Conservation (phyloP, 2,113 vertebrate species). For the Cryptoleucopteryx plumbea region DNA sequence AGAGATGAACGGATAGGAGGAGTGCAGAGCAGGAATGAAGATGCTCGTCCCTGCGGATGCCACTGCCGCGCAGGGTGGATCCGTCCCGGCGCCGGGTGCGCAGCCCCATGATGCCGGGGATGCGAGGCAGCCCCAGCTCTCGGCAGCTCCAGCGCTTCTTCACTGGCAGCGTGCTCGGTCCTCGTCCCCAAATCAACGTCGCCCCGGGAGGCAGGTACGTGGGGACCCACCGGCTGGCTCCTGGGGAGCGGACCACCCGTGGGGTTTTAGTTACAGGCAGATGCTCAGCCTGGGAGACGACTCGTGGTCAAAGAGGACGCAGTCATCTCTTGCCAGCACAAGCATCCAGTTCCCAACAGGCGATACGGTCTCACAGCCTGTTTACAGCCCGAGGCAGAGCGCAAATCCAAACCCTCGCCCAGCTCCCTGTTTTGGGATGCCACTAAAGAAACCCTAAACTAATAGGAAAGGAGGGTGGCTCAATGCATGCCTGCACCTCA, state of each 20-base stretch:
- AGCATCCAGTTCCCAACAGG: not conserved
- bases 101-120: fast-evolving
- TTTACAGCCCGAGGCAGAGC: not conserved
- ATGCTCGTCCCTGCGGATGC: not conserved
- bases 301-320: not conserved
- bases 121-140: not conserved
- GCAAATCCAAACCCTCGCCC: not conserved
- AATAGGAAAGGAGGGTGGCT: not conserved
- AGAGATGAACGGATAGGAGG: fast-evolving
- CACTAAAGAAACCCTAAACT: not conserved
- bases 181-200: not conserved
- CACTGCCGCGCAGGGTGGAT: fast-evolving
- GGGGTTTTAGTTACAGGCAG: not conserved
- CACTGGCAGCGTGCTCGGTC: fast-evolving
- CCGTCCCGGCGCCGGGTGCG: not conserved
- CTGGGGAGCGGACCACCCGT: not conserved
- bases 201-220: fast-evolving
- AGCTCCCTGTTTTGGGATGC: not conserved
- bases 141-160: not conserved
- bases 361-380: fast-evolving
- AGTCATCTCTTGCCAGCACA: not conserved
- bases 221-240: not conserved
- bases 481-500: not conserved
- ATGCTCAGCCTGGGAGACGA: too few relatives aligned
- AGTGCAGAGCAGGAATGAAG: not conserved